Conservation (phyloP, 2,888 invertebrate species). For the Rotaria socialis region DNA sequence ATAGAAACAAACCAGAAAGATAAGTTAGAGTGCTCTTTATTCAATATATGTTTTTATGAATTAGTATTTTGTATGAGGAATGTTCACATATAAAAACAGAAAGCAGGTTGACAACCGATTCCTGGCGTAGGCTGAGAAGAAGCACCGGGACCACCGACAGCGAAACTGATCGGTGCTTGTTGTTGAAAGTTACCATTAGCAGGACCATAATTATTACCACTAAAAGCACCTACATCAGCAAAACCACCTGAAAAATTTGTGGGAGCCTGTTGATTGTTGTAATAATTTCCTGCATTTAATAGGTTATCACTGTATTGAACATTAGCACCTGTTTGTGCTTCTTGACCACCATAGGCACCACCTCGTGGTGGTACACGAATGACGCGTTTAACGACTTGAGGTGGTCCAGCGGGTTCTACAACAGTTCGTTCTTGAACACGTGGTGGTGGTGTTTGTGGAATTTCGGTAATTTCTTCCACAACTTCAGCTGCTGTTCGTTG, state of each 20-base stretch:
- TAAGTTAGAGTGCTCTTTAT: neutral
- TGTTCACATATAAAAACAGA: conserved; percentile 13
- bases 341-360: no score
- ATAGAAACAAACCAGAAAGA: neutral
- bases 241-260: neutral
- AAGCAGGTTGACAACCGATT: neutral
- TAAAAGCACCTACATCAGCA: neutral
- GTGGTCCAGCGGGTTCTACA: conserved; percentile 14
- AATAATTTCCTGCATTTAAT: neutral
- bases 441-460: conserved; percentile 23
- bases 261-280: neutral
- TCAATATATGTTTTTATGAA: neutral
- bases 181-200: neutral
- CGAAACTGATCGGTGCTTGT: neutral
- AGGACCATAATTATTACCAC: neutral
- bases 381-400: neutral
- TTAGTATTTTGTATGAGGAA: neutral
- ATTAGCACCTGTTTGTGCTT: no score
- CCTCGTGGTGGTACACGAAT: conserved; percentile 35
- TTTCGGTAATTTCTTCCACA: conserved; percentile 23
- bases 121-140: neutral
- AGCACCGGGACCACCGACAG: neutral
- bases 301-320: neutral
- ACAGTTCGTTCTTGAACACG: neutral
- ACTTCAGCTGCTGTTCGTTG: neutral